phyloP scores from a whole-genome alignment of 2,888 invertebrate species.

The Catocala fraxini region DNA sequence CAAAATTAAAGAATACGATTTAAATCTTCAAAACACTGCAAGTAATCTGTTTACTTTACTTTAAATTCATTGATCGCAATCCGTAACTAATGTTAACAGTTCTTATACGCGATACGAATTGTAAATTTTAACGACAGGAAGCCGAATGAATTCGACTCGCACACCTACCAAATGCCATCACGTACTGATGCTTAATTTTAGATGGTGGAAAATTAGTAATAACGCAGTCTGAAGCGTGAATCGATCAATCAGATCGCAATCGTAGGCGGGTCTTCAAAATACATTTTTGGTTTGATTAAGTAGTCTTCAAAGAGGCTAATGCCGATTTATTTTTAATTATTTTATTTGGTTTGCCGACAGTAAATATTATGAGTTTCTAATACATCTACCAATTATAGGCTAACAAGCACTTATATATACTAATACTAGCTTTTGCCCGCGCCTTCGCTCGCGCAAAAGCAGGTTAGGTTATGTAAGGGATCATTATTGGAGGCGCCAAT shows the following conservation, averaged over 20 bases:
- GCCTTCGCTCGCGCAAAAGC: too few relatives aligned
- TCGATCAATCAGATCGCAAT: not conserved
- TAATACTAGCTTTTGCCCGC: too few relatives aligned
- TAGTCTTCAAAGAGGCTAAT: too few relatives aligned
- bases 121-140: slow-evolving; percentile 18
- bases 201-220: slow-evolving; percentile 5
- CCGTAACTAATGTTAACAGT: slow-evolving; percentile 11
- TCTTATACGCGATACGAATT: slow-evolving; percentile 7
- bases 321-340: too few relatives aligned
- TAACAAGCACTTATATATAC: too few relatives aligned
- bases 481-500: too few relatives aligned
- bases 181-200: slow-evolving; percentile 15
- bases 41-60: not conserved
- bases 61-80: slow-evolving; percentile 1
- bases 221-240: not conserved
- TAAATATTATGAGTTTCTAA: too few relatives aligned
- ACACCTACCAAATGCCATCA: slow-evolving; percentile 13
- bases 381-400: too few relatives aligned
- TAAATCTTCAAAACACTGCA: not conserved
- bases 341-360: too few relatives aligned
- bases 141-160: slow-evolving; percentile 8
- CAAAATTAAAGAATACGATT: not conserved
- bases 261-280: not conserved
- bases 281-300: not conserved
- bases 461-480: too few relatives aligned